A percentile compares a stretch with the other conserved stretches of the same genome.
These are phyloP conservation scores for Cardinalis cardinalis DNA, from an alignment of 2,113 vertebrate species.

Conservation along the genomic window DNA sequence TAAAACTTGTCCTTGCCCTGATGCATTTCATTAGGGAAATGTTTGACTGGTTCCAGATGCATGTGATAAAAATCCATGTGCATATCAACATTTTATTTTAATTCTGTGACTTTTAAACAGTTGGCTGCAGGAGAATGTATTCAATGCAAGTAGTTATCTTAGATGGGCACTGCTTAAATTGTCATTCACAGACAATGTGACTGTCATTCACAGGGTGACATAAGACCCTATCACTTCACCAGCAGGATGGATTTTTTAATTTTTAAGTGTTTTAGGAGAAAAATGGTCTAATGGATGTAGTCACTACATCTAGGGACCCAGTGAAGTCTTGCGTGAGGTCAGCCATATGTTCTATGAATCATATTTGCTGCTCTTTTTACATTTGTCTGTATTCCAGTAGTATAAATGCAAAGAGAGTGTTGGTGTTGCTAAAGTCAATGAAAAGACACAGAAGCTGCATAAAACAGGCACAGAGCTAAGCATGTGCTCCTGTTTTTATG, in stretches of 20 bases:
- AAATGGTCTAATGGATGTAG: not conserved
- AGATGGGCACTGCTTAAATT: not conserved
- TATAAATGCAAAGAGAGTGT: not conserved
- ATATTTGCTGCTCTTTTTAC: not conserved
- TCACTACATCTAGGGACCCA: not conserved
- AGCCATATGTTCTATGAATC: not conserved
- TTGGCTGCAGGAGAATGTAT: not conserved
- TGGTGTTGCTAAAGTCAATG: not conserved
- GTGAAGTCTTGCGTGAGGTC: not conserved
- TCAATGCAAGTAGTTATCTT: not conserved
- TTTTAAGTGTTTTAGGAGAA: not conserved
- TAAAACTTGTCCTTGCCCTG: not conserved
- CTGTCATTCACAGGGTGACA: not conserved
- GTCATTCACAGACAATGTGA: not conserved
- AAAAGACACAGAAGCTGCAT: not conserved
- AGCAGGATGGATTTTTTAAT: not conserved
- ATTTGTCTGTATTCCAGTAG: not conserved
- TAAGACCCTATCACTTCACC: not conserved
- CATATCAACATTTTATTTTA: conserved; percentile 12
- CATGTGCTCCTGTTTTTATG: not conserved
- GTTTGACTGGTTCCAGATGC: not conserved
- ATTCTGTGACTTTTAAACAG: not conserved
- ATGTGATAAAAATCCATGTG: not conserved
- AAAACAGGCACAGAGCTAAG: not conserved
- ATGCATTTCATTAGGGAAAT: not conserved